Conservation (phyloP, 64 coral and sea anemone species). For the Montipora foliosa region DNA sequence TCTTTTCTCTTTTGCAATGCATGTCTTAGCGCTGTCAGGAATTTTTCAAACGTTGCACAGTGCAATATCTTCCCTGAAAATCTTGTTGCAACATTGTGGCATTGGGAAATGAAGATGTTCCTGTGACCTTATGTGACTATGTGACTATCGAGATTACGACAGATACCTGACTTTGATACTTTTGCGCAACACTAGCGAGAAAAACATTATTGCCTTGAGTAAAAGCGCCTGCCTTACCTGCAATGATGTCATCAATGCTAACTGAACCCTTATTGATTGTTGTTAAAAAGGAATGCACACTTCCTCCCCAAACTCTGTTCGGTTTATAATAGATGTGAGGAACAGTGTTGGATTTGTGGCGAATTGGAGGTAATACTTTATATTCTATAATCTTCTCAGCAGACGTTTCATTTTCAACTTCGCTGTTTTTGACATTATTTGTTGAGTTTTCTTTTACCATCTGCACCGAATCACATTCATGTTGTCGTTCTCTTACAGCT, state of each 20-base stretch:
- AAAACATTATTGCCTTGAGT: too few relatives aligned
- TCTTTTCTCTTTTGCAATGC: too few relatives aligned
- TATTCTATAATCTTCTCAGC: background rate
- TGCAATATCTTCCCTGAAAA: too few relatives aligned
- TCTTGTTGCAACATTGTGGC: too few relatives aligned
- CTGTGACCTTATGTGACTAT: too few relatives aligned
- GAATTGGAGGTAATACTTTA: conserved; percentile 36
- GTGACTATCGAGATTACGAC: too few relatives aligned
- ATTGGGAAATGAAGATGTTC: too few relatives aligned
- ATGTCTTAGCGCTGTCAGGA: too few relatives aligned
- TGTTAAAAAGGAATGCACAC: background rate
- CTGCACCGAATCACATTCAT: background rate
- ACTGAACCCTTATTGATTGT: background rate
- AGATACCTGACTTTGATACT: too few relatives aligned
- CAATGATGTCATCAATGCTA: background rate
- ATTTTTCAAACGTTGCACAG: too few relatives aligned
- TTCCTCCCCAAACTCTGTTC: background rate
- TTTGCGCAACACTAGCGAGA: too few relatives aligned
- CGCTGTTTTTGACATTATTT: background rate
- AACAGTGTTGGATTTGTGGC: background rate
- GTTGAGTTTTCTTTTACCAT: background rate
- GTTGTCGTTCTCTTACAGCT: background rate
- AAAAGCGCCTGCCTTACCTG: background rate
- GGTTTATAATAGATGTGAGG: conserved; percentile 9
- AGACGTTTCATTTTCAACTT: background rate